Conservation (phyloP, 2,888 invertebrate species). For the Xanthorhoe spadicearia region DNA sequence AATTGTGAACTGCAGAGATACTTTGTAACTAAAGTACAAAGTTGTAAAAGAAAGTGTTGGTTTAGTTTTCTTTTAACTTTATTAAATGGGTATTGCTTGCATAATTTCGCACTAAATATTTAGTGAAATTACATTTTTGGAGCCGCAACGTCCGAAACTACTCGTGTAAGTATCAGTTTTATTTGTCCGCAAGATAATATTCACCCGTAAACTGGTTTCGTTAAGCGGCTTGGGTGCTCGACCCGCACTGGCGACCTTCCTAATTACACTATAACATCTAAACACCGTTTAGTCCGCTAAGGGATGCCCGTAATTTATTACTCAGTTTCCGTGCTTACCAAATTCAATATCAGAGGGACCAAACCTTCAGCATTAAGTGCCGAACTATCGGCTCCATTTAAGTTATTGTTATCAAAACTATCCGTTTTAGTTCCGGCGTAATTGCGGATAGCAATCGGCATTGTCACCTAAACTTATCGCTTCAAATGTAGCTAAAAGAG, state of each 20-base stretch:
- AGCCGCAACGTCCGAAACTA: slow-evolving; percentile 7
- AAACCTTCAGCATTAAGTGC: slow-evolving; percentile 68
- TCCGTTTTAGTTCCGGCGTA: slow-evolving; percentile 55
- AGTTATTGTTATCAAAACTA: slow-evolving; percentile 70
- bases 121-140: slow-evolving; percentile 10
- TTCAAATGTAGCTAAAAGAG: slow-evolving; percentile 74
- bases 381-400: slow-evolving; percentile 70
- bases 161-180: slow-evolving; percentile 23
- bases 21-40: slow-evolving; percentile 16
- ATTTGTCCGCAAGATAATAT: slow-evolving; percentile 46
- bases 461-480: slow-evolving; percentile 72
- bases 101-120: slow-evolving; percentile 6
- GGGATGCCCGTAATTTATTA: slow-evolving; percentile 72
- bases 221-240: slow-evolving; percentile 48
- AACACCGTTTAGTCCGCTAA: slow-evolving; percentile 65
- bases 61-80: slow-evolving; percentile 2
- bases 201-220: slow-evolving; percentile 48
- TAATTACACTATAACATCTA: slow-evolving; percentile 68
- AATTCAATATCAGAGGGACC: slow-evolving; percentile 77
- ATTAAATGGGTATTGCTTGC: background rate
- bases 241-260: slow-evolving; percentile 58
- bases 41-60: slow-evolving; percentile 6
- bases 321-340: slow-evolving; percentile 65
- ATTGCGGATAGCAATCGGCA: slow-evolving; percentile 66
- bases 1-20: slow-evolving; percentile 10